Base-by-base conservation (phyloP, 2,797 vertebrate species). In the Coreius guichenoti region DNA sequence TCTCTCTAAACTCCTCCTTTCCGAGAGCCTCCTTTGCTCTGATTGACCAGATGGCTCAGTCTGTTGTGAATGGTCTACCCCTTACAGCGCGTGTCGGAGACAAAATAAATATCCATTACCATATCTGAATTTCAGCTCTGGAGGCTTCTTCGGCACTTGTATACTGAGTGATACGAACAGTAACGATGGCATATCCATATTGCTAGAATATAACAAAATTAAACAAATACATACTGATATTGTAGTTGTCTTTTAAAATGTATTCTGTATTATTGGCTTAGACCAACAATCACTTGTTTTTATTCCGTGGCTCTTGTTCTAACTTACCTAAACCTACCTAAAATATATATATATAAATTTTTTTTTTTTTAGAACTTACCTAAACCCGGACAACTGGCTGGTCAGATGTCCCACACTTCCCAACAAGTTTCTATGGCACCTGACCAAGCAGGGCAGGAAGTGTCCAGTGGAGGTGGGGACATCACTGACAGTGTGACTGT, bases 401-500 rank as follows among this genome's bases (percentile, higher is more conserved):
- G 86, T 54, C 89, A 77, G 56, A 77, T 69, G 17, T 79, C 51
- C 8, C 89, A 87, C 51, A 56, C 11, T 5, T 94, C 91, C 84
- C 49, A 83, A 3, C 43, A 84, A 3, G 81, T 91, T 39, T 68
- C 88, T 0, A 49, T 49, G 14, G 23, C 70, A 8, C 86, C 19
- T 68, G 95, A 95, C 17, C 86, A 86, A 8, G 84, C 63, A 8
- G 89, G 91, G 76, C 94, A 94, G 17, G 97, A 99, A n/a, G 95
- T 91, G 80, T 99, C 97, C 5, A 97, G 96, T 61, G 96, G 95
- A 1, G 94, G 95, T 0, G 96, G 96, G 29, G 97, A 99, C 87
- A 88, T 98, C 86, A 98, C 96, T 0, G 97, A 98, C 91, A 97
- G 97, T 86, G 77, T 94, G 81, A 96, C 96, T 0, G 91, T 95